Evolutionary conservation across 2,888 invertebrate genomes (phyloP), one percentile per base, ranked within the genome.

Genomic region (Actias luna): DNA sequence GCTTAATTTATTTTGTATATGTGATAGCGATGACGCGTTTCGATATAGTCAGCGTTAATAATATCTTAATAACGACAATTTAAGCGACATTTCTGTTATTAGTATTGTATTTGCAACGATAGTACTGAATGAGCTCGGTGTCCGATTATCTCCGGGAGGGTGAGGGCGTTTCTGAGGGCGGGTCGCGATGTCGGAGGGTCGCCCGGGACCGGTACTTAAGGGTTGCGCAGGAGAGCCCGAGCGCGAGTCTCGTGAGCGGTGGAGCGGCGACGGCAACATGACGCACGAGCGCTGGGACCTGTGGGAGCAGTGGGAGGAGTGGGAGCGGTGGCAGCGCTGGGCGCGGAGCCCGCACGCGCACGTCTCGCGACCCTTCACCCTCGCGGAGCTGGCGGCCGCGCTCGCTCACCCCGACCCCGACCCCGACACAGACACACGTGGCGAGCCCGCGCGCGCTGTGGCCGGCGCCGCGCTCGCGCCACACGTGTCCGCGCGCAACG

Each of bases 361-460:
- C 22, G 59, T 59, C 8, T 63, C 63, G 16, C 63, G 55, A 12
- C 29, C 63, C 22, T 63, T 63, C 22, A 58, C 61, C 46, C 66
- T 66, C 60, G 67, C 52, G 10, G 60, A 59, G 1, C 58, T 62
- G 27, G 16, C 35, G 65, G 67, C 67, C 63, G 64, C 64, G 59
- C 64, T 63, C 66, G 73, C 55, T 71, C 71, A 59, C 61, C 73
- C 70, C 61, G 73, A 70, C 52, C 70, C 61, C 57, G 65, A 65
- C 63, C 68, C 60, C 71, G 92, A 63, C 82, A n/a, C n/a, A n/a
- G n/a, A 89, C 27, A 76, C 60, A 31, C 58, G 67, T 66, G 69
- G 64, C 64, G 72, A n/a, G n/a, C n/a, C 68, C 67, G 60, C 27
- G 27, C 62, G 57, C 57, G 58, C n/a, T n/a, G 60, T 58, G 22